Conservation (phyloP, 2,113 vertebrate genomes). For the Alethe castanea region DNA sequence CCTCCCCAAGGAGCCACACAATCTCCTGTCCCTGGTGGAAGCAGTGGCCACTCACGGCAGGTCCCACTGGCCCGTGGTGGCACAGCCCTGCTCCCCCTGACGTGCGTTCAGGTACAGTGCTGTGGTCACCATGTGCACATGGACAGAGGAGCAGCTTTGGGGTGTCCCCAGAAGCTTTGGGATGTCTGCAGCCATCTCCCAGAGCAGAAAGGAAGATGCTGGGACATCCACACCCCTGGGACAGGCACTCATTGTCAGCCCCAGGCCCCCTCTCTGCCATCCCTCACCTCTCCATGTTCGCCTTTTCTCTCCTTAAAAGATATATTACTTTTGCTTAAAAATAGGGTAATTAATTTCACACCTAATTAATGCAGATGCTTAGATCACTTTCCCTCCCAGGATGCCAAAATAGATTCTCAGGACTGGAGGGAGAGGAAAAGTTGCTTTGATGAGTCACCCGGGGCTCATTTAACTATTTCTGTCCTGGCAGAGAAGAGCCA, state of each 20-base stretch:
- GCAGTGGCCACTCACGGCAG: fast-evolving
- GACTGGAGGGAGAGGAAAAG: constrained; percentile 47
- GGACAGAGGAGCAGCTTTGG: neutral
- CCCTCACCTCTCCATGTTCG: neutral
- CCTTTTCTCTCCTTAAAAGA: neutral
- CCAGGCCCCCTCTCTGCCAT: neutral
- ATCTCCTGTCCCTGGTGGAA: neutral
- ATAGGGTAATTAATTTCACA: constrained; percentile 62
- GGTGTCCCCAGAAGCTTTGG: neutral
- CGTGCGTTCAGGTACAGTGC: fast-evolving
- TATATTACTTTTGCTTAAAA: constrained; percentile 40
- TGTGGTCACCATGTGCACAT: neutral
- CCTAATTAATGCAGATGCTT: constrained; percentile 58
- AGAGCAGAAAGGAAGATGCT: neutral
- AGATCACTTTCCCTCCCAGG: constrained; percentile 23
- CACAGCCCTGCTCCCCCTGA: neutral
- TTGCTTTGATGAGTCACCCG: constrained; percentile 50
- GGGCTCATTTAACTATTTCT: constrained; percentile 42
- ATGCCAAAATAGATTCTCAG: constrained; percentile 55
- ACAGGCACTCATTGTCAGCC: neutral
- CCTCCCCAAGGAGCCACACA: neutral
- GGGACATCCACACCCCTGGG: fast-evolving
- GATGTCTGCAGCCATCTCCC: neutral
- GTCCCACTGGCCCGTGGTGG: fast-evolving
- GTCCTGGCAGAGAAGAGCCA: neutral